Evolutionary conservation across 2,888 invertebrate genomes (phyloP).

Genomic region (Liodrosophila aerea): DNA sequence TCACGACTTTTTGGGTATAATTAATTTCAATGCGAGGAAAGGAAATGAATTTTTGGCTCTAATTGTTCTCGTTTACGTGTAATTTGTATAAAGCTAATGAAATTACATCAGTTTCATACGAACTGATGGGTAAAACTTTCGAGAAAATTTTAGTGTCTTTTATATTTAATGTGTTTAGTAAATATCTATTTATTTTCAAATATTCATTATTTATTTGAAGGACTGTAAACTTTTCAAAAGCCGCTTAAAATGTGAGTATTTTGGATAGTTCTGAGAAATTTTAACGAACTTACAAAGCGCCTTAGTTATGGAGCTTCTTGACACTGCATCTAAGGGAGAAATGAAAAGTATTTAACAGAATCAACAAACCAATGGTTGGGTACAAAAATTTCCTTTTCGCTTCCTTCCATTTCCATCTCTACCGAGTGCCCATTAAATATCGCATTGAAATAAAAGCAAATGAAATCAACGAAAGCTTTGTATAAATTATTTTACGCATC

Average conservation of each 20-base stretch:
- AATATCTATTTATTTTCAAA: background rate
- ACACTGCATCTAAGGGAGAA: constrained; percentile 32
- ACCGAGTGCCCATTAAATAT: constrained; percentile 44
- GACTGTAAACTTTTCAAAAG: constrained; percentile 1
- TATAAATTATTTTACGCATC: constrained; percentile 72
- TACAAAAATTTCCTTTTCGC: constrained; percentile 11
- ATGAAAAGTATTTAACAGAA: constrained; percentile 67
- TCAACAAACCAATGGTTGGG: constrained; percentile 48
- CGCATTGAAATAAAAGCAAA: constrained; percentile 60
- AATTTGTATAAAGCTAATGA: constrained; percentile 27
- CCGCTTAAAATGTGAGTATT: background rate
- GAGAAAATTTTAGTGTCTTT: too few species aligned
- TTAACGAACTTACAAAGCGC: background rate
- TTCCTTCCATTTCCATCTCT: constrained; percentile 6
- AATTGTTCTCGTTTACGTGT: constrained; percentile 17
- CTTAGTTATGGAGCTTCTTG: constrained; percentile 13
- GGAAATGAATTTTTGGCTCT: constrained; percentile 34
- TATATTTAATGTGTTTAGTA: background rate
- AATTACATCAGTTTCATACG: constrained; percentile 11
- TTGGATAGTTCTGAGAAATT: background rate
- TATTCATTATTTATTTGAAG: background rate
- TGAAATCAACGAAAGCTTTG: constrained; percentile 64
- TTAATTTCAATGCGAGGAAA: constrained; percentile 16
- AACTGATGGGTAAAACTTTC: background rate
- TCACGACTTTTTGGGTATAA: constrained; percentile 12